Base-by-base conservation (phyloP, 1,140 invertebrate species). In the Penaeus indicus region DNA sequence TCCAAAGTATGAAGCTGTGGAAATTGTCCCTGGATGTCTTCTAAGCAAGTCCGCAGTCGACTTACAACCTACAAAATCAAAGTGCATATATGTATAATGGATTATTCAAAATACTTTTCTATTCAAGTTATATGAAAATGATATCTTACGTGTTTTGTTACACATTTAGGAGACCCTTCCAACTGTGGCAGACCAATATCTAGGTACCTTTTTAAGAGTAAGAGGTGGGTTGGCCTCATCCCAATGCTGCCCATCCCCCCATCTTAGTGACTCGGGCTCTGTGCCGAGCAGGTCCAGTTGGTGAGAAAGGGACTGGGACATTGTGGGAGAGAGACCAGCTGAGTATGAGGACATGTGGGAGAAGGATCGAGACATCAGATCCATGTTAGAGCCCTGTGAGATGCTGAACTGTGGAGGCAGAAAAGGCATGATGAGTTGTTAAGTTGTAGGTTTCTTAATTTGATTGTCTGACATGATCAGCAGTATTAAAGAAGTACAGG, bases 11-110 rank as follows among this genome's bases (percentile, higher is more conserved):
- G 92, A 83, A 94, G 90, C 88, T 94, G 93, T 19, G 92, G 91
- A 90, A 93, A 94, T 84, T 94, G 93, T 75, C 93, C 94, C 85
- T 93, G 93, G 84, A 94, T 93, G 90, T 94, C 94, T 90, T 94
- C 93, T 42, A 94, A 88, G 22, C 91, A 91, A 25, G 85, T 90
- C n/a, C 89, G 81, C 38, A 92, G 85, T 38, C 88, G 84, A 54
- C 89, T 86, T 7, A 92, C 90, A 42, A 92, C 91, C 90, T 92
- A 54, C 54, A 54, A 54, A 54, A 54, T 13, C 54, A 54, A 54
- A 54, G 54, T 13, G 16, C 10, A 54, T 54, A 16, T 54, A 13
- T 13, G 11, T 16, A 54, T 16, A 11, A 54, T 16, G 16, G 10
- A 11, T 54, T 13, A 16, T 16, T 54, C 25, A 87, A 87, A 69